Percentiles rank a stretch among this genome's conserved stretches.
Conservation (phyloP, 2,797 vertebrate genomes). For the Chromis chromis region DNA sequence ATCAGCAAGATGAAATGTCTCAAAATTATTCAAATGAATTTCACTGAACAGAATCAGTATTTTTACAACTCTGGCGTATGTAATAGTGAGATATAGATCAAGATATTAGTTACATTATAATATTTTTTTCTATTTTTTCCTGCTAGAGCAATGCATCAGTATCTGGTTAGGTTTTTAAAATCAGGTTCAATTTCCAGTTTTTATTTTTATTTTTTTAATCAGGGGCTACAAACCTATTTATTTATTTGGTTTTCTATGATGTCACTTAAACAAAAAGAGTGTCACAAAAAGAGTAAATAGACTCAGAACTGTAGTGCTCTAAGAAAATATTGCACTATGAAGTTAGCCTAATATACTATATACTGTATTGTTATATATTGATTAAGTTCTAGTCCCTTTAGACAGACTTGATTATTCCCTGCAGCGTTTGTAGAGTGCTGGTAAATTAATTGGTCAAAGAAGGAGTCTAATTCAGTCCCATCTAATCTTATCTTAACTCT, state of each 20-base stretch:
- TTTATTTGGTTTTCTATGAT: background rate
- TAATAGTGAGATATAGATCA: background rate
- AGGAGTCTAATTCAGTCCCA: slow-evolving; percentile 43
- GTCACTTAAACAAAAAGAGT: background rate
- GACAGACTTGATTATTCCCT: background rate
- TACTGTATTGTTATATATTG: background rate
- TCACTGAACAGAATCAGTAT: slow-evolving; percentile 4
- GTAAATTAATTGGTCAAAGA: slow-evolving; percentile 21
- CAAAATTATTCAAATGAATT: background rate
- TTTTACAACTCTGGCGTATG: slow-evolving; percentile 15
- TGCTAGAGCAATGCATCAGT: too few species aligned
- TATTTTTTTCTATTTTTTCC: too few species aligned
- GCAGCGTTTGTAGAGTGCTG: background rate
- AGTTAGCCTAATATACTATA: background rate
- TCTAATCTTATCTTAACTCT: slow-evolving; percentile 41
- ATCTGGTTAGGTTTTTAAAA: background rate
- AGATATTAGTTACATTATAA: too few species aligned
- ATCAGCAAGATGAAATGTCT: background rate
- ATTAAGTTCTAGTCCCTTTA: background rate
- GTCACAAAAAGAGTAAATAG: background rate
- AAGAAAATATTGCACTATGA: background rate
- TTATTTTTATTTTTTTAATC: background rate
- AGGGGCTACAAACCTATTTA: background rate
- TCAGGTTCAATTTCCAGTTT: background rate
- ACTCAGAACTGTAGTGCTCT: background rate